These are phyloP conservation scores for Rhizomys pruinosus DNA, from an alignment of 2,113 vertebrate genomes.

Conservation along the genomic window DNA sequence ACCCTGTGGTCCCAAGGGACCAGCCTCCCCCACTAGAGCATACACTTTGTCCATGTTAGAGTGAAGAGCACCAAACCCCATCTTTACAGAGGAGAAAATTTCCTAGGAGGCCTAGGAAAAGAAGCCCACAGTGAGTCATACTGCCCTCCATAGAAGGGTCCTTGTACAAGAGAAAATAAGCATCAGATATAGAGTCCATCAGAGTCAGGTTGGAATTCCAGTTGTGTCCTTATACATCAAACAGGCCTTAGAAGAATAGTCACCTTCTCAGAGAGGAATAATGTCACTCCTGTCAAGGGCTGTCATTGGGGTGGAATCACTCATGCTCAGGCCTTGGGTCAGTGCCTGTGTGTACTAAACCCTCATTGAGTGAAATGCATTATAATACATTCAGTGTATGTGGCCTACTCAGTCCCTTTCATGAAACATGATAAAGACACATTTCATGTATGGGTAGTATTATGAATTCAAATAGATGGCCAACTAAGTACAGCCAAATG, in stretches of 20 bases:
- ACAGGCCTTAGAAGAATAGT: neutral
- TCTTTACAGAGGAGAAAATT: neutral
- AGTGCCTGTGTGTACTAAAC: neutral
- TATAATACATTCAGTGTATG: neutral
- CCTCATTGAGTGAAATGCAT: neutral
- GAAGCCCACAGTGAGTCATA: neutral
- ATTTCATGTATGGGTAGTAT: neutral
- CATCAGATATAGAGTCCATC: too few species aligned
- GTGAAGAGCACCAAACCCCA: neutral
- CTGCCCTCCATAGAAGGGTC: neutral
- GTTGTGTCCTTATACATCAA: neutral
- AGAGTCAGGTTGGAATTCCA: neutral
- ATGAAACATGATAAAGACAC: neutral
- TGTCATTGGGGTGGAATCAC: neutral
- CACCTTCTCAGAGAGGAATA: neutral
- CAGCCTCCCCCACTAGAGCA: neutral
- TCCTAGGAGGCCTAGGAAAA: neutral
- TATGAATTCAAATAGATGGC: neutral
- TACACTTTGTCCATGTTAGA: neutral
- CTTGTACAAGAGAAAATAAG: neutral
- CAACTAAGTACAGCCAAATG: neutral
- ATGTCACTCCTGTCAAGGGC: neutral
- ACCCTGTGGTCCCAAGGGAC: too few species aligned
- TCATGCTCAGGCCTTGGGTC: neutral
- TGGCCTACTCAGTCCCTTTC: neutral